Evolutionary conservation across 2,113 vertebrate genomes (phyloP).

Genomic region (Centropristis striata): DNA sequence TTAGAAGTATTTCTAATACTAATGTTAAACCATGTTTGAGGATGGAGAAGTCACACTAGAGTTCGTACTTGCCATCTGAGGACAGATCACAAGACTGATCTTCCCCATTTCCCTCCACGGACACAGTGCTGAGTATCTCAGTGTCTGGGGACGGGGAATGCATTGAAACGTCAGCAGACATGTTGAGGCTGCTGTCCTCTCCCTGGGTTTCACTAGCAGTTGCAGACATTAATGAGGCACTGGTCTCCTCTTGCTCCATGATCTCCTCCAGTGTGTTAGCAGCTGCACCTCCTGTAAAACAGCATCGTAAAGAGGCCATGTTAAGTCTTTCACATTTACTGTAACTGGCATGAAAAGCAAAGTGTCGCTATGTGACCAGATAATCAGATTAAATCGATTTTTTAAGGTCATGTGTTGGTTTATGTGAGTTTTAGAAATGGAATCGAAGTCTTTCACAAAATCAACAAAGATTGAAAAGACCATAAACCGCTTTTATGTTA

Average conservation of each 20-base stretch:
- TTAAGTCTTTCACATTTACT: neutral
- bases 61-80: slow-evolving; percentile 87
- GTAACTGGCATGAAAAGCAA: neutral
- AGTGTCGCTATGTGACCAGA: neutral
- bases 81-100: slow-evolving; percentile 80
- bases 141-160: slow-evolving; percentile 68
- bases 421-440: neutral
- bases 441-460: neutral
- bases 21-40: neutral
- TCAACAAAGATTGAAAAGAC: neutral
- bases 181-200: slow-evolving; percentile 68
- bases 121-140: slow-evolving; percentile 50
- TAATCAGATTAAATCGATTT: neutral
- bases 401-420: neutral
- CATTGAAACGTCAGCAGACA: slow-evolving; percentile 66
- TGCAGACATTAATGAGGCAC: slow-evolving; percentile 60
- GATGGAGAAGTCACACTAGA: slow-evolving; percentile 38
- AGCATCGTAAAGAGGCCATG: slow-evolving; percentile 7
- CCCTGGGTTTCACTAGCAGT: slow-evolving; percentile 69
- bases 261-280: slow-evolving; percentile 89
- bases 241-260: slow-evolving; percentile 90
- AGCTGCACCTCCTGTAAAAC: slow-evolving; percentile 70
- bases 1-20: slow-evolving; percentile 46
- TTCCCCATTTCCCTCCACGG: slow-evolving; percentile 73
- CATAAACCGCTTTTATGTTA: neutral